phyloP scores from a whole-genome alignment of 2,113 vertebrate genomes.

The Gallinago undulata region DNA sequence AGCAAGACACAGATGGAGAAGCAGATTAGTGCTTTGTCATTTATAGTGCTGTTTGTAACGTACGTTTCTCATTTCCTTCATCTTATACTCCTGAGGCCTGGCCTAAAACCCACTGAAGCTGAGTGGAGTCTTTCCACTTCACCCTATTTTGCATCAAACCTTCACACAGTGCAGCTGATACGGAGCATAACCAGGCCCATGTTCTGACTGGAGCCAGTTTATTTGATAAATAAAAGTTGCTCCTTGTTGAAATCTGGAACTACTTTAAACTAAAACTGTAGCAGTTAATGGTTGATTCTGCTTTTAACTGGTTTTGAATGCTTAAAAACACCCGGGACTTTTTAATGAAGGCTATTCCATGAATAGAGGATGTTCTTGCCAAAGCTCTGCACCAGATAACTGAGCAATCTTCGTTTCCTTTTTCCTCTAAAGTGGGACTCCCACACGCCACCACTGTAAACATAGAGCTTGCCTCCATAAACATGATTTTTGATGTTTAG shows the following conservation, averaged over 20 bases:
- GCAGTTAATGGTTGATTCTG: constrained; percentile 29
- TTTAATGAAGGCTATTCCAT: constrained; percentile 49
- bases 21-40: constrained; percentile 37
- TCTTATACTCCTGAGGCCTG: background rate
- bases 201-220: background rate
- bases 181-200: background rate
- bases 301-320: constrained; percentile 46
- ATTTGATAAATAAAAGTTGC: constrained; percentile 2
- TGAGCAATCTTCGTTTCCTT: constrained; percentile 49
- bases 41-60: background rate
- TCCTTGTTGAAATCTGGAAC: constrained; percentile 40
- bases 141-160: constrained; percentile 16
- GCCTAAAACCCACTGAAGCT: background rate
- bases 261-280: constrained; percentile 28
- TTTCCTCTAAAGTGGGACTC: constrained; percentile 48
- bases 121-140: background rate
- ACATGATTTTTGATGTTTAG: constrained; percentile 26
- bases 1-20: background rate
- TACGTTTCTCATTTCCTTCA: constrained; percentile 30
- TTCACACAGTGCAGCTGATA: background rate
- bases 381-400: constrained; percentile 47
- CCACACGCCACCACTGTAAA: constrained; percentile 42
- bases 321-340: constrained; percentile 48
- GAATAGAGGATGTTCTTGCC: constrained; percentile 60
- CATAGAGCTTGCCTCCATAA: constrained; percentile 12